Evolutionary conservation across 2,113 vertebrate genomes (phyloP).

Genomic region (Trinectes maculatus): DNA sequence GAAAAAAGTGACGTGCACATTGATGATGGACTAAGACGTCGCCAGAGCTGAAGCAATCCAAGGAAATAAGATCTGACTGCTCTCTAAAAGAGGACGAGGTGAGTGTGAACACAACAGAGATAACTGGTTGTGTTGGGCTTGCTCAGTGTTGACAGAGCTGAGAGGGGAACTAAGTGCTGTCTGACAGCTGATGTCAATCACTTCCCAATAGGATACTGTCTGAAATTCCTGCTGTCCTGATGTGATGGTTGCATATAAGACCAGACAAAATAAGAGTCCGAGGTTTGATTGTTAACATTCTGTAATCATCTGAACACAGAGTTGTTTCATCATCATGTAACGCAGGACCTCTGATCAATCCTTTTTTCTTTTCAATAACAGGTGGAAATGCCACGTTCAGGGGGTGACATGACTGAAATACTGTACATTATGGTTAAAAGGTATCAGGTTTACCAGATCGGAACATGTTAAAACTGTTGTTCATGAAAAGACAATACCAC

Average conservation of each 20-base stretch:
- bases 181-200: slow-evolving; percentile 9
- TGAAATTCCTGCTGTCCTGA: slow-evolving; percentile 9
- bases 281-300: background rate
- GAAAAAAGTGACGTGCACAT: background rate
- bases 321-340: slow-evolving; percentile 11
- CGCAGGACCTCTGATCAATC: slow-evolving; percentile 13
- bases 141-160: background rate
- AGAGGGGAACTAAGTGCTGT: slow-evolving; percentile 2
- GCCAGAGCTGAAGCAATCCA: background rate
- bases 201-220: slow-evolving; percentile 7
- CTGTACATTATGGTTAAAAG: slow-evolving; percentile 53
- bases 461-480: slow-evolving; percentile 8
- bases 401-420: slow-evolving; percentile 5
- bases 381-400: slow-evolving; percentile 20
- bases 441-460: background rate
- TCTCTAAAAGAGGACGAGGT: background rate
- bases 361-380: background rate
- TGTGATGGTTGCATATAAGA: slow-evolving; percentile 55
- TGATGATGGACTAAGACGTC: slow-evolving; percentile 2
- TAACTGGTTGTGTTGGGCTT: background rate
- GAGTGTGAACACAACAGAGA: background rate
- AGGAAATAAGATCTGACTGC: background rate
- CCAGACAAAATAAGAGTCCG: background rate
- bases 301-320: background rate
- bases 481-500: slow-evolving; percentile 29